These are phyloP conservation scores for Pseudorasbora parva DNA, from an alignment of 2,113 vertebrate species.

Conservation along the genomic window DNA sequence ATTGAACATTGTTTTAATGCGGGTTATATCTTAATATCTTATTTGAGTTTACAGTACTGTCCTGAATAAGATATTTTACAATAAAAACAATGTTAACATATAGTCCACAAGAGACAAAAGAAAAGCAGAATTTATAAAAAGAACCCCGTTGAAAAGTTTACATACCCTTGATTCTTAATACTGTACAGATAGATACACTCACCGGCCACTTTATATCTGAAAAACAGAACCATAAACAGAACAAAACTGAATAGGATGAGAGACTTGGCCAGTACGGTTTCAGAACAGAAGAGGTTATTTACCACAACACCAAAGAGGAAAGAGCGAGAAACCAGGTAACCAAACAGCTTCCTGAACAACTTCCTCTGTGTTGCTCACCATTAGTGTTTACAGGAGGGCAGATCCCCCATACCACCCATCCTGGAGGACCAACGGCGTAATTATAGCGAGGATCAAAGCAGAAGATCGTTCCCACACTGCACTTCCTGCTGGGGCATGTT, in stretches of 20 bases:
- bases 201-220: no score
- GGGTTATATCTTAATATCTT: no score
- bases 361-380: slow-evolving; percentile 7
- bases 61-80: no score
- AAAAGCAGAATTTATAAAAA: no score
- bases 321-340: slow-evolving; percentile 15
- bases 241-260: neutral
- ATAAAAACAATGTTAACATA: no score
- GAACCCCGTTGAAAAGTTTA: no score
- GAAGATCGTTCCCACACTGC: slow-evolving; percentile 31
- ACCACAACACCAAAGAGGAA: slow-evolving; percentile 13
- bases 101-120: no score
- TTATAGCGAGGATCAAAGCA: slow-evolving; percentile 39
- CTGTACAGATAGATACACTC: no score
- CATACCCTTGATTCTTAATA: no score
- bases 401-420: slow-evolving; percentile 22
- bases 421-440: slow-evolving; percentile 26
- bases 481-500: slow-evolving; percentile 31
- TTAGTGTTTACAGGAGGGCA: slow-evolving; percentile 22
- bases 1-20: no score
- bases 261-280: neutral
- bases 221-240: neutral
- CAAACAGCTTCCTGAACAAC: slow-evolving; percentile 18
- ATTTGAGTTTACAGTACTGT: no score
- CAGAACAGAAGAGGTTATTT: slow-evolving; percentile 18